Conservation (phyloP, 2,888 invertebrate species). For the Nemoura dubitans region DNA sequence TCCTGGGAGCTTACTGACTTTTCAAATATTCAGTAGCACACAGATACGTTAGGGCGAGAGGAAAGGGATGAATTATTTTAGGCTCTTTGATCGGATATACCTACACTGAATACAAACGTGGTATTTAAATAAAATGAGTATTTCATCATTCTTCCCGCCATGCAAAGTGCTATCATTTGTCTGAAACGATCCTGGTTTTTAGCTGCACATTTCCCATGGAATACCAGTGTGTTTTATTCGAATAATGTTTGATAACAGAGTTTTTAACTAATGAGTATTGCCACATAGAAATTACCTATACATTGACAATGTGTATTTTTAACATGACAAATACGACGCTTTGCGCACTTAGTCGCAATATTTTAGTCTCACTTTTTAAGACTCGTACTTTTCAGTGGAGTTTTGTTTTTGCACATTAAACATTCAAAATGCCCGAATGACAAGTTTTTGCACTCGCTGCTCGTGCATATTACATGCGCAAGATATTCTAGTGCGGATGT, state of each 20-base stretch:
- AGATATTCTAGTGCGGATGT: conserved; percentile 21
- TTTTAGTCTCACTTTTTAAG: conserved; percentile 14
- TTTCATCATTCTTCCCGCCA: not conserved
- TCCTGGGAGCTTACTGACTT: not conserved
- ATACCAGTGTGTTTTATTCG: no score
- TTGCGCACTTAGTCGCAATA: conserved; percentile 3
- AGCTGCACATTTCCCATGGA: no score
- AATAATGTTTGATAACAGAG: no score
- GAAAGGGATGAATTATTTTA: conserved; percentile 2
- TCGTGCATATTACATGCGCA: conserved; percentile 24
- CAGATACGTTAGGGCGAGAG: not conserved
- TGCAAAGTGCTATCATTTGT: not conserved
- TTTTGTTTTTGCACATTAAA: conserved; percentile 28
- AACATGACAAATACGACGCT: not conserved
- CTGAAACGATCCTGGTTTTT: no score
- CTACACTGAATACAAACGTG: not conserved
- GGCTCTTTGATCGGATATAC: not conserved
- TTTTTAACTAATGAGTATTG: no score
- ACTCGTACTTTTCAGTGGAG: not conserved
- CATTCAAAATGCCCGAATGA: conserved; percentile 32
- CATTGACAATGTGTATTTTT: no score
- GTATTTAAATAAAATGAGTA: conserved; percentile 12
- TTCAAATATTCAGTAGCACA: conserved; percentile 28
- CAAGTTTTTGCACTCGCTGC: conserved; percentile 31
- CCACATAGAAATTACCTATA: no score